phyloP scores from a whole-genome alignment of 2,797 vertebrate species.

The Sebastes trivittatus region DNA sequence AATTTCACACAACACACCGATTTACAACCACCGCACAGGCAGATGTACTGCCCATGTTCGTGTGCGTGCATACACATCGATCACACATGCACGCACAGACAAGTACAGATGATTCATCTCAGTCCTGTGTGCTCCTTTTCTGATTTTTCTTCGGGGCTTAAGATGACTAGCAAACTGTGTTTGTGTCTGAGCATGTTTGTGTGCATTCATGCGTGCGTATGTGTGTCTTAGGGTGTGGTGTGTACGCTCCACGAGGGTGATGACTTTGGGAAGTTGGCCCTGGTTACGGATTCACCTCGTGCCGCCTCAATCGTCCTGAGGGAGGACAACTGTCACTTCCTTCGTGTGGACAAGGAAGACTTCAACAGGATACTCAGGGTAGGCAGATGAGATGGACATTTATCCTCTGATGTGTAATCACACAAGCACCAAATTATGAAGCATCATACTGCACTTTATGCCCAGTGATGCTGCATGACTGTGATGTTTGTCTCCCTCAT shows the following conservation, averaged over 20 bases:
- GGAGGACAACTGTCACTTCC: constrained; percentile 97
- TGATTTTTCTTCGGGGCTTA: constrained; percentile 2
- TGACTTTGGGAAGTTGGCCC: constrained; percentile 96
- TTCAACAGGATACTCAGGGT: constrained; percentile 98
- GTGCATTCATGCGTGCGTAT: not conserved
- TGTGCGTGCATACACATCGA: not conserved
- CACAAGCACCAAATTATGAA: not conserved
- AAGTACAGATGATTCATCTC: constrained; percentile 29
- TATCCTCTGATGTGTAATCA: not conserved
- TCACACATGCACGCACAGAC: not conserved
- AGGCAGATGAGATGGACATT: not conserved
- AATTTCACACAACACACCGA: constrained; percentile 22
- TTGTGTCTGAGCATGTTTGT: not conserved
- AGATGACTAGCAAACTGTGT: constrained; percentile 22
- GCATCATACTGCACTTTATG: not conserved
- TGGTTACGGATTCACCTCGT: constrained; percentile 95
- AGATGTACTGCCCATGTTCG: not conserved
- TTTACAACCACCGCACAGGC: not conserved
- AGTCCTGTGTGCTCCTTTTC: not conserved
- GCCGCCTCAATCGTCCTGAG: constrained; percentile 95
- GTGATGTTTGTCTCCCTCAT: constrained; percentile 64
- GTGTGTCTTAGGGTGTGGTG: constrained; percentile 89
- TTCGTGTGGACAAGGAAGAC: constrained; percentile 97
- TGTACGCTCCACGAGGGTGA: constrained; percentile 96
- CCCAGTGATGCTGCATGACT: not conserved